phyloP scores from a whole-genome alignment of 1,140 invertebrate species.

The Vollenhovia emeryi region DNA sequence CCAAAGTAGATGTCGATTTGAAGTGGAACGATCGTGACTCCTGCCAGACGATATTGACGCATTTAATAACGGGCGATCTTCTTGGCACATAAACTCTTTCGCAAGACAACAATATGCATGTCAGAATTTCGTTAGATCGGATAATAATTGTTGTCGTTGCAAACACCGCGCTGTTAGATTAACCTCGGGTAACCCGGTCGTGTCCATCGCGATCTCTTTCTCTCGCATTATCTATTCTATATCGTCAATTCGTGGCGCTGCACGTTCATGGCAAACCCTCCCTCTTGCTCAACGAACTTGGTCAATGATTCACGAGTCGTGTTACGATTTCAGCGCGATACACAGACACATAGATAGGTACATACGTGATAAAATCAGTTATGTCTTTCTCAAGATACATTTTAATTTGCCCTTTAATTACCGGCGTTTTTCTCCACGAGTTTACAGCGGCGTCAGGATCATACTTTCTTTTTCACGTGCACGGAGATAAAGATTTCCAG shows the following conservation, averaged over 20 bases:
- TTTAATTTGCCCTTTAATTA: constrained; percentile 65
- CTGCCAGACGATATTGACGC: not conserved
- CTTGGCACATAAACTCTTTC: constrained; percentile 24
- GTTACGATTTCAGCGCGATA: constrained; percentile 62
- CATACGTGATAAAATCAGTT: not conserved
- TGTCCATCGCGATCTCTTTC: constrained; percentile 66
- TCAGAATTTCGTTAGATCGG: constrained; percentile 58
- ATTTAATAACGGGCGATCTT: not conserved
- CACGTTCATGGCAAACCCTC: constrained; percentile 56
- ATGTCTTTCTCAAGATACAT: constrained; percentile 46
- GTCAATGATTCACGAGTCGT: constrained; percentile 76
- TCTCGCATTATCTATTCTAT: constrained; percentile 71
- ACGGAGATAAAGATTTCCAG: not conserved
- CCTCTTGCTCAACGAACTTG: constrained; percentile 60
- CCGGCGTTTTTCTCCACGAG: constrained; percentile 41
- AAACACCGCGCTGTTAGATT: constrained; percentile 72
- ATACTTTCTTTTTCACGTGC: not conserved
- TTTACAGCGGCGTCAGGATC: not conserved
- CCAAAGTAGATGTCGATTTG: not conserved
- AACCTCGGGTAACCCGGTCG: constrained; percentile 73
- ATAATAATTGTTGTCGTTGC: constrained; percentile 67
- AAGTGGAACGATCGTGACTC: not conserved
- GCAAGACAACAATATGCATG: constrained; percentile 49
- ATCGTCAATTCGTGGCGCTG: constrained; percentile 65
- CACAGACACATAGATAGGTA: constrained; percentile 6